phyloP scores from a whole-genome alignment of 1,140 invertebrate genomes.

The Adelges cooleyi region DNA sequence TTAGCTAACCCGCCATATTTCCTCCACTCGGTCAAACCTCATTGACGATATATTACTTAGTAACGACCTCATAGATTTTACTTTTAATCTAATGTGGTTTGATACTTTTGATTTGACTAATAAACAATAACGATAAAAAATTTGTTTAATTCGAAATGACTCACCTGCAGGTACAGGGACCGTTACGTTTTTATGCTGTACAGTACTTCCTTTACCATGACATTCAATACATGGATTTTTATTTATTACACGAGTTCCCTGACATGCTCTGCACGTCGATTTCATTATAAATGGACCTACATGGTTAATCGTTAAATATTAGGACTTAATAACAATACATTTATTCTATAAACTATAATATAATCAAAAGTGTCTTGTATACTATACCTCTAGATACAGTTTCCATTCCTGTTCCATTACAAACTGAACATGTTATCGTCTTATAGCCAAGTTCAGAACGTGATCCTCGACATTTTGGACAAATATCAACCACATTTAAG shows the following conservation, averaged over 20 bases:
- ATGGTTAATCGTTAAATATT: no score
- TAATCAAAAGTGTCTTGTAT: neutral
- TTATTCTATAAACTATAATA: neutral
- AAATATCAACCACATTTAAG: slow-evolving; percentile 86
- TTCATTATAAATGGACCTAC: slow-evolving; percentile 93
- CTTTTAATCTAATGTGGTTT: no score
- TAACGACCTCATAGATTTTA: no score
- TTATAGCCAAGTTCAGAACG: slow-evolving; percentile 81
- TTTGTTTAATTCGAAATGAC: no score
- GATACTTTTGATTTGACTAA: no score
- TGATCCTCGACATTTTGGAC: slow-evolving; percentile 74
- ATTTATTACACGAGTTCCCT: slow-evolving; percentile 75
- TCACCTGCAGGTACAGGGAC: slow-evolving; percentile 91
- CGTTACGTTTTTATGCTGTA: slow-evolving; percentile 78
- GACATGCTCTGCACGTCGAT: slow-evolving; percentile 85
- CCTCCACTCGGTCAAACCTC: no score
- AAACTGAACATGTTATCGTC: slow-evolving; percentile 72
- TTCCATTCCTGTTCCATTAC: slow-evolving; percentile 96
- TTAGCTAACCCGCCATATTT: no score
- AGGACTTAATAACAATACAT: no score
- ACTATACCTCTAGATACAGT: slow-evolving; percentile 57
- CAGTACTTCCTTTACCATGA: slow-evolving; percentile 80
- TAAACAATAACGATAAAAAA: no score
- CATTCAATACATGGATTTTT: slow-evolving; percentile 87
- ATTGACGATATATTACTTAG: no score